These are phyloP conservation scores for Neopipo cinnamomea DNA, from an alignment of 2,113 vertebrate species.

Conservation along the genomic window DNA sequence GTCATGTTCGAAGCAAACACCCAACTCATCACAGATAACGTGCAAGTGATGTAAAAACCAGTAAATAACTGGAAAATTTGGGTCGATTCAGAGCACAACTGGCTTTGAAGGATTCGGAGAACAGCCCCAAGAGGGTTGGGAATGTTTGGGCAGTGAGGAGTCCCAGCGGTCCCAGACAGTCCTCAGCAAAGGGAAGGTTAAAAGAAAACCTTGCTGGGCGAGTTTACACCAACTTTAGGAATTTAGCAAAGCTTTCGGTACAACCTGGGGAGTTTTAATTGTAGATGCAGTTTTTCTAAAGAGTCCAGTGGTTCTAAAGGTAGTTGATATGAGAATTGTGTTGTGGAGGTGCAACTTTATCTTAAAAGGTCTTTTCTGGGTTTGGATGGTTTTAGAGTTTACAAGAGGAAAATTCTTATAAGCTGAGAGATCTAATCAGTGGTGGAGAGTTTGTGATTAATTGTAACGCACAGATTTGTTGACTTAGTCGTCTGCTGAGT, in stretches of 20 bases:
- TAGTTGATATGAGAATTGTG: background rate
- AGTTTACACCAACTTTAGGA: background rate
- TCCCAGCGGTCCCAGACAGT: rapidly evolving
- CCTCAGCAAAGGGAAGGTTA: no score
- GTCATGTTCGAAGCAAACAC: background rate
- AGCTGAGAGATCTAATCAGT: background rate
- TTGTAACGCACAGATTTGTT: background rate
- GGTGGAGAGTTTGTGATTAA: background rate
- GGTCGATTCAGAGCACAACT: rapidly evolving
- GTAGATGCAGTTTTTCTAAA: background rate
- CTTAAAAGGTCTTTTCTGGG: background rate
- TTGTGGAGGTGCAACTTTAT: background rate
- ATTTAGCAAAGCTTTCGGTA: background rate
- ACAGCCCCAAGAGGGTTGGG: background rate
- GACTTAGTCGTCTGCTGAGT: background rate
- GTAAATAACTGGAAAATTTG: background rate
- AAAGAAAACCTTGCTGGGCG: background rate
- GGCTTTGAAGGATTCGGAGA: background rate
- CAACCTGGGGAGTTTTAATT: background rate
- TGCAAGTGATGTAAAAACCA: background rate
- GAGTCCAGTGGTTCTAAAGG: background rate
- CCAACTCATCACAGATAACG: rapidly evolving
- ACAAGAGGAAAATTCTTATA: background rate
- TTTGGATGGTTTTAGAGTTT: background rate
- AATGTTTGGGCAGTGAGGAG: background rate